Base-by-base conservation (phyloP, 2,113 vertebrate genomes). In the Corythoichthys intestinalis region DNA sequence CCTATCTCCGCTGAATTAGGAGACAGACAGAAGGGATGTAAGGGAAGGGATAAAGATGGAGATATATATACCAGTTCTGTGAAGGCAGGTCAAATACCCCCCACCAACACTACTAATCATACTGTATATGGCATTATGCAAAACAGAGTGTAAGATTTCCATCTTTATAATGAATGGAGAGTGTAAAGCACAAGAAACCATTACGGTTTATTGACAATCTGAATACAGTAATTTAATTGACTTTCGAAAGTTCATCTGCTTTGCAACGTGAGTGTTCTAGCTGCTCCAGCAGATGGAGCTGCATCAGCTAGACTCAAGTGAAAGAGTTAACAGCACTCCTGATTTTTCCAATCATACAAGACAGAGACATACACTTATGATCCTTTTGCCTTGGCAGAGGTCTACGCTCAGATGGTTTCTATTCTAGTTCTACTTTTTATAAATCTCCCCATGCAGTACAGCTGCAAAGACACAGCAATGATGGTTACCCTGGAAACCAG, bases 1-100 rank as follows among this genome's bases (percentile, higher is more conserved):
- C 96, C 96, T 59, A 98, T 96, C 89, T 98, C 96, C 0, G 96
- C 96, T 98, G 86, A 2, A 2, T 49, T 74, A 13, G 44, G 72
- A 5, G 58, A 73, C 75, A 65, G 84, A 57, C 20, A 71, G 44
- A 15, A 48, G 2, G 41, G 3, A 3, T n/a, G 57, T 3, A 1
- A 3, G 20, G 48, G 7, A 39, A 66, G 57, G 72, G 46, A 34
- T 7, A n/a, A 38, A 49, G 44, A 34, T 6, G 5, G 11, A 13
- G 53, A 63, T 3, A 35, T 4, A 6, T 28, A 44, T 44, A 44
- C 41, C 41, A 44, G 6, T 44, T 44, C 41, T 44, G 41, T 44
- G 41, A 44, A 44, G 41, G 41, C 6, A 44, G 41, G 6, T 44
- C 41, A 44, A 28, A 28, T 28, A 44, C 41, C 41, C 41, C 41